Evolutionary conservation across 2,113 vertebrate genomes (phyloP).

Genomic region (Scophthalmus maximus): DNA sequence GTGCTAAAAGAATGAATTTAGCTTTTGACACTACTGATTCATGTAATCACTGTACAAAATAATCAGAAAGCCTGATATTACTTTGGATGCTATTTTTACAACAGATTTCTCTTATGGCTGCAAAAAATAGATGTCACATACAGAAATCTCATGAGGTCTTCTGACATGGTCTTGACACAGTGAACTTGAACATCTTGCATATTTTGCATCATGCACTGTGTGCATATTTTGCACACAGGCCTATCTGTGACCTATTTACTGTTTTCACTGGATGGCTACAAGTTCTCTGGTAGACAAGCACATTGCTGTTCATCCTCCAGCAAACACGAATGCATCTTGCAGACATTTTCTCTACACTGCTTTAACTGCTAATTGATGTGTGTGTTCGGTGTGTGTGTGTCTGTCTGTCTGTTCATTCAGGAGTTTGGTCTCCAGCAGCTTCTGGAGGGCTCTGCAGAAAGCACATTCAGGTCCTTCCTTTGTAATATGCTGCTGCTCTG

Average conservation of each 20-base stretch:
- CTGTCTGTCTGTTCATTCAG: constrained; percentile 78
- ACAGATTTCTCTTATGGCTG: background rate
- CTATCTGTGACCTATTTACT: background rate
- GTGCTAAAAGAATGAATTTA: too few relatives aligned
- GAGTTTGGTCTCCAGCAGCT: constrained; percentile 95
- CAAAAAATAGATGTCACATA: background rate
- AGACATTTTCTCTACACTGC: constrained; percentile 30
- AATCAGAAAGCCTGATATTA: background rate
- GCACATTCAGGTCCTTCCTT: constrained; percentile 93
- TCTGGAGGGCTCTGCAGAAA: constrained; percentile 89
- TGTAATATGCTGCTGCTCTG: constrained; percentile 97
- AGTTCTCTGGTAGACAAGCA: too few relatives aligned
- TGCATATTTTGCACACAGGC: background rate
- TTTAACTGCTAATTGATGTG: background rate
- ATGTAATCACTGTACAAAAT: background rate
- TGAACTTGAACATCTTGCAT: background rate
- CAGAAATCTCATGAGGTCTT: background rate
- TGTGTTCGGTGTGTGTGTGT: constrained; percentile 29
- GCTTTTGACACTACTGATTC: background rate
- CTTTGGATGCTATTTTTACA: background rate
- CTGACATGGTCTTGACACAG: background rate
- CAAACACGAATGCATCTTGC: background rate
- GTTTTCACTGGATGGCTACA: background rate
- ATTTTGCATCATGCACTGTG: background rate
- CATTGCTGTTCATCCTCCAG: background rate